phyloP scores from a whole-genome alignment of 2,888 invertebrate species.

The Laothoe populi region DNA sequence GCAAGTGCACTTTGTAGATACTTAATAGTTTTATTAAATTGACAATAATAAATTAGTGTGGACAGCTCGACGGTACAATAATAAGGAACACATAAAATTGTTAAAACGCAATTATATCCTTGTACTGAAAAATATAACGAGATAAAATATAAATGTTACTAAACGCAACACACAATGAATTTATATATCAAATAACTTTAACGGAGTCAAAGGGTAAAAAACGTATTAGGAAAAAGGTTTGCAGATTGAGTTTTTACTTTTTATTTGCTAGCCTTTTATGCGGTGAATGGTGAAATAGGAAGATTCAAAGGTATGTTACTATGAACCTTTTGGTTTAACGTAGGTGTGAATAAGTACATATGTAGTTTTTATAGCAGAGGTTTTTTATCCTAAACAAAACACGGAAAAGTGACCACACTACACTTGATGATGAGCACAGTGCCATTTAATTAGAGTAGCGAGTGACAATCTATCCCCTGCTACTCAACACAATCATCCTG shows the following conservation, averaged over 20 bases:
- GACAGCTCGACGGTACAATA: neutral
- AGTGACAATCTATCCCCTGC: too few relatives aligned
- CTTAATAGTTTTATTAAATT: slow-evolving; percentile 38
- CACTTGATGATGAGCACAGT: too few relatives aligned
- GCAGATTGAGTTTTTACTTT: neutral
- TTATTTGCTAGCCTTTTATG: slow-evolving; percentile 1
- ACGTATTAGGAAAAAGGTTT: neutral
- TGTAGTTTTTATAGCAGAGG: too few relatives aligned
- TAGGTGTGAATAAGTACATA: too few relatives aligned
- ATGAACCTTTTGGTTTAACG: too few relatives aligned
- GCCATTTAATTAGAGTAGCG: too few relatives aligned
- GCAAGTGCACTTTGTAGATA: slow-evolving; percentile 35
- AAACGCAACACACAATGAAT: neutral
- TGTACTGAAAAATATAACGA: neutral
- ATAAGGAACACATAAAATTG: neutral
- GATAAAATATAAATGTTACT: neutral
- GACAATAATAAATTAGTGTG: slow-evolving; percentile 25
- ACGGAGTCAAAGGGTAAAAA: slow-evolving; percentile 7
- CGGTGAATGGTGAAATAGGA: neutral
- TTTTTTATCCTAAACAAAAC: too few relatives aligned
- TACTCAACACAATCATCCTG: too few relatives aligned
- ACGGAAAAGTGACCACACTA: too few relatives aligned
- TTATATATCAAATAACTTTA: neutral
- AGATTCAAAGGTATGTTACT: too few relatives aligned
- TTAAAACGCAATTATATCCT: neutral